Evolutionary conservation across 2,797 vertebrate species (phyloP).

Genomic region (Phataginus tricuspis): DNA sequence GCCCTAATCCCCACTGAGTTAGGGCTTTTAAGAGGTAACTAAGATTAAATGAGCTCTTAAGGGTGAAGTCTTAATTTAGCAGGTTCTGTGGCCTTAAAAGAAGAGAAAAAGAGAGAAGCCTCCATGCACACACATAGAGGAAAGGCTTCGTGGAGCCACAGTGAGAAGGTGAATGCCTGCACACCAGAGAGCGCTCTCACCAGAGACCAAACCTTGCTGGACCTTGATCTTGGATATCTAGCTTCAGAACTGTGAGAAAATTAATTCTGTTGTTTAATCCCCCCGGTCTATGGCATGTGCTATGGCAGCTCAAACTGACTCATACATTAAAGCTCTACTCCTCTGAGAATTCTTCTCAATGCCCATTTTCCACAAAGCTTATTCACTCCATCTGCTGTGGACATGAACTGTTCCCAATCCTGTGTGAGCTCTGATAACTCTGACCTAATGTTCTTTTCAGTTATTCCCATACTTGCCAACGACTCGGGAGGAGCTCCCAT

Average conservation of each 20-base stretch:
- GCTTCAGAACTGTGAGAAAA: background rate
- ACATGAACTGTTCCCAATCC: too few relatives aligned
- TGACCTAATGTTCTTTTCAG: background rate
- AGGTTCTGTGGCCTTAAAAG: background rate
- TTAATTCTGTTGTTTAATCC: background rate
- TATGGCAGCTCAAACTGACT: background rate
- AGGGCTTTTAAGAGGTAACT: background rate
- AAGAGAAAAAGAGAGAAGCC: background rate
- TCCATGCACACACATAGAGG: background rate
- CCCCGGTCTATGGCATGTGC: background rate
- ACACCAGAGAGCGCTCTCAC: background rate
- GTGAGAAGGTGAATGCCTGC: background rate
- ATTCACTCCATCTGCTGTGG: background rate
- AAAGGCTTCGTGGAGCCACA: background rate
- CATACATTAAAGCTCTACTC: too few relatives aligned
- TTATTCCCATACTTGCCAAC: background rate
- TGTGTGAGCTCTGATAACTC: background rate
- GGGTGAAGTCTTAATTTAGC: background rate
- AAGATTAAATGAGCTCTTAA: background rate
- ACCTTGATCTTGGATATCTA: background rate
- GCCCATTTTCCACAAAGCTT: background rate
- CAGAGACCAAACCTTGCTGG: background rate
- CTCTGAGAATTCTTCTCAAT: background rate
- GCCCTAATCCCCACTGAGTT: background rate
- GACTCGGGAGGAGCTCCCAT: background rate